phyloP scores from a whole-genome alignment of 2,113 vertebrate species.

The Apeltes quadracus region DNA sequence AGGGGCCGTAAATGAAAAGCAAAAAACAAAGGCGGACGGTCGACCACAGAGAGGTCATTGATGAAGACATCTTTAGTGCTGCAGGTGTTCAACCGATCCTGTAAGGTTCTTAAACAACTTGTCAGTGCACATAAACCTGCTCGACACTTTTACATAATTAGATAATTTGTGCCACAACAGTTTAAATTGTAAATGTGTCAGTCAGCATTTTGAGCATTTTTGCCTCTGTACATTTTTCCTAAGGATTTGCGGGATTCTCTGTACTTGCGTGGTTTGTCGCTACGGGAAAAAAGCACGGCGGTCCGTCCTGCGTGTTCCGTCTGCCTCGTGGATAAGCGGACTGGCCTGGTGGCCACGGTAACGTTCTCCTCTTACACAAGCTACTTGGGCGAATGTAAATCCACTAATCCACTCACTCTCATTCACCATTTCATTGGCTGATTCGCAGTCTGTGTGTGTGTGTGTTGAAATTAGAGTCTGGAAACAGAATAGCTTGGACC shows the following conservation, averaged over 20 bases:
- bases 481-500: neutral
- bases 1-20: neutral
- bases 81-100: neutral
- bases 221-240: neutral
- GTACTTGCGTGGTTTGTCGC: slow-evolving; percentile 44
- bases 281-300: too few relatives aligned
- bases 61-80: neutral
- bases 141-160: slow-evolving; percentile 23
- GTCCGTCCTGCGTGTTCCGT: slow-evolving; percentile 10
- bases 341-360: slow-evolving; percentile 37
- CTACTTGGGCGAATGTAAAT: slow-evolving; percentile 75
- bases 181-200: neutral
- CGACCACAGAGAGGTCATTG: neutral
- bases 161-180: slow-evolving; percentile 20
- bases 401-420: slow-evolving; percentile 72
- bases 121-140: neutral
- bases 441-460: slow-evolving; percentile 30
- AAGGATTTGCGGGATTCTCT: neutral
- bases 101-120: neutral
- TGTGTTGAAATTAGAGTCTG: neutral
- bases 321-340: slow-evolving; percentile 60
- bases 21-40: neutral
- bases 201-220: neutral
- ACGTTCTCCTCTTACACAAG: slow-evolving; percentile 67
- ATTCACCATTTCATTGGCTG: slow-evolving; percentile 67